phyloP scores from a whole-genome alignment of 2,888 invertebrate species.

The Cephus sareptanus region DNA sequence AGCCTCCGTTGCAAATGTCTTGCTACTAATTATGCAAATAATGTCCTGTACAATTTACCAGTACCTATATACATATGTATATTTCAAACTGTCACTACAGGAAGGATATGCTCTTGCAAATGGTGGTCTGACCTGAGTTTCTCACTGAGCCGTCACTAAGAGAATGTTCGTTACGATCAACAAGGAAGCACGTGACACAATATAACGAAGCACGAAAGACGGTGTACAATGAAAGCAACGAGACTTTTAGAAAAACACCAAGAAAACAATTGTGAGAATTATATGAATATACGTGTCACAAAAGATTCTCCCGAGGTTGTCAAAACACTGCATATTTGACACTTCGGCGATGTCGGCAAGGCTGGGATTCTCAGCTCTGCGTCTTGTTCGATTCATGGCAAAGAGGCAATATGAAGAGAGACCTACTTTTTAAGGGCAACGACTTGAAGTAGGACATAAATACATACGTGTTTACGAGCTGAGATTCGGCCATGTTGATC shows the following conservation, averaged over 20 bases:
- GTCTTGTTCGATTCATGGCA: not conserved
- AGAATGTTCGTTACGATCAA: not conserved
- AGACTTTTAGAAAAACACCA: not conserved
- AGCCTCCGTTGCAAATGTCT: not conserved
- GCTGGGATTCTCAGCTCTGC: not conserved
- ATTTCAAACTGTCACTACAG: not conserved
- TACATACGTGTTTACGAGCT: constrained; percentile 30
- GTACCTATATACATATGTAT: not conserved
- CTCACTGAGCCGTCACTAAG: not conserved
- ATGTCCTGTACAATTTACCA: not conserved
- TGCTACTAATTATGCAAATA: not conserved
- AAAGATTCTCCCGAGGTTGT: not conserved
- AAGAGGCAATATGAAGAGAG: constrained; percentile 4
- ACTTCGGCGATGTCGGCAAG: not conserved
- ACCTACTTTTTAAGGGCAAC: constrained; percentile 33
- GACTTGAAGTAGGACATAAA: constrained; percentile 30
- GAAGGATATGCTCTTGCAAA: not conserved
- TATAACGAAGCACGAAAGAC: not conserved
- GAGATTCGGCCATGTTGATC: constrained; percentile 33
- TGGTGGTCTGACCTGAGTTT: not conserved
- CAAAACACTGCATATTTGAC: not conserved
- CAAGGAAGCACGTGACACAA: not conserved
- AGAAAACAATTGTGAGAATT: not conserved
- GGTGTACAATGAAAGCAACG: not conserved
- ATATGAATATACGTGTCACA: not conserved